These are phyloP conservation scores for Andrena minutula DNA, from an alignment of 2,888 invertebrate genomes.

Conservation along the genomic window DNA sequence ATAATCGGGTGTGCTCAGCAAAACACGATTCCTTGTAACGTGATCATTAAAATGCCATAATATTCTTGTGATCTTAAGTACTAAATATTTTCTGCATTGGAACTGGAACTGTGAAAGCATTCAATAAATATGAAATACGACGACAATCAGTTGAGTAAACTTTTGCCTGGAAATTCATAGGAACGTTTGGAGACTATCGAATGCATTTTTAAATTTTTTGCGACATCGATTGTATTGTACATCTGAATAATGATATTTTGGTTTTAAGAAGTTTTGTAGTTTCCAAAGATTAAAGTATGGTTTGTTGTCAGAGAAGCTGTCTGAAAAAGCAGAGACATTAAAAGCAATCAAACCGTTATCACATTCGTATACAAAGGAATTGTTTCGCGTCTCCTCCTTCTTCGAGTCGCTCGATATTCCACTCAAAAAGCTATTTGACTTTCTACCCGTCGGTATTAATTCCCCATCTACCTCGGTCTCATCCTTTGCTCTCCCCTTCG, in stretches of 20 bases:
- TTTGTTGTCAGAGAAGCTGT: neutral
- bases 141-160: too few species aligned
- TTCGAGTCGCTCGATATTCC: conserved; percentile 41
- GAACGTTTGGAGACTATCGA: too few species aligned
- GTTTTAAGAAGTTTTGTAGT: too few species aligned
- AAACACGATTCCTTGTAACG: neutral
- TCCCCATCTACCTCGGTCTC: conserved; percentile 39
- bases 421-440: conserved; percentile 38
- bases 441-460: conserved; percentile 62
- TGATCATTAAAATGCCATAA: too few species aligned
- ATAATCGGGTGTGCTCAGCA: neutral
- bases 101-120: too few species aligned
- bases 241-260: neutral
- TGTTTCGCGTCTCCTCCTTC: conserved; percentile 33
- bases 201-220: neutral
- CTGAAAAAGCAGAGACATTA: neutral
- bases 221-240: neutral
- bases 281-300: too few species aligned
- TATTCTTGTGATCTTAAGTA: too few species aligned
- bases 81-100: too few species aligned
- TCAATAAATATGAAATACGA: too few species aligned
- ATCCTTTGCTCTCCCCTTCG: conserved; percentile 10
- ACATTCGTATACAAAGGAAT: conserved; percentile 32
- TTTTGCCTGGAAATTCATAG: neutral
- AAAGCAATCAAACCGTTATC: conserved; percentile 33